These are phyloP conservation scores for Tenthredo livida DNA, from an alignment of 2,888 invertebrate genomes.

Conservation along the genomic window DNA sequence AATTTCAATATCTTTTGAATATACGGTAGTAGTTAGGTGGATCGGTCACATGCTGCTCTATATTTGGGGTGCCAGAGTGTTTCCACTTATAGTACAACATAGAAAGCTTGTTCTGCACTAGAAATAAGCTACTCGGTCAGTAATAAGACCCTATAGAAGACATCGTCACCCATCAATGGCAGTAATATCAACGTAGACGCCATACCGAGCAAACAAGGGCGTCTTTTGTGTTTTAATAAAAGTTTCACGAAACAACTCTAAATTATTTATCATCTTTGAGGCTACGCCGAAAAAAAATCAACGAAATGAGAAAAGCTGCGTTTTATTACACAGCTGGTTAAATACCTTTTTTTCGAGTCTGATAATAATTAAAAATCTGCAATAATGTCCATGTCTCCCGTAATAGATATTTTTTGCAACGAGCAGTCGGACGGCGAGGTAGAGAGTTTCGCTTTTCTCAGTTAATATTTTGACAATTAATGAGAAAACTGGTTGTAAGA, in stretches of 20 bases:
- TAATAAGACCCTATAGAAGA: background rate
- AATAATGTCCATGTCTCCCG: background rate
- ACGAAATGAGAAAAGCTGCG: background rate
- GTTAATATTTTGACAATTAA: background rate
- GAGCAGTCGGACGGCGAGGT: background rate
- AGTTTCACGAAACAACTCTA: background rate
- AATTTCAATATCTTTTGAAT: background rate
- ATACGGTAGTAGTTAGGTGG: background rate
- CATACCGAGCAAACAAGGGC: background rate
- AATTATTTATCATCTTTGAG: background rate
- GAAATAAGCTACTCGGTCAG: constrained; percentile 3
- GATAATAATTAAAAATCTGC: background rate
- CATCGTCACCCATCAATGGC: background rate
- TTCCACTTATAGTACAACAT: background rate
- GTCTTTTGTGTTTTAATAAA: background rate
- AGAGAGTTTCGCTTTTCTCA: background rate
- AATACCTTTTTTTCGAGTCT: background rate
- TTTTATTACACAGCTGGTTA: too few species aligned
- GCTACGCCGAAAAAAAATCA: background rate
- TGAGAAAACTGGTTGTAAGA: background rate
- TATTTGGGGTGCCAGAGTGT: background rate
- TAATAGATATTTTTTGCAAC: background rate
- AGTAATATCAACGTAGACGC: background rate
- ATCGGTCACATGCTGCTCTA: background rate
- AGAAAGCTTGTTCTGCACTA: constrained; percentile 3